These are phyloP conservation scores for Andricus grossulariae DNA, from an alignment of 1,140 invertebrate species.

Conservation along the genomic window DNA sequence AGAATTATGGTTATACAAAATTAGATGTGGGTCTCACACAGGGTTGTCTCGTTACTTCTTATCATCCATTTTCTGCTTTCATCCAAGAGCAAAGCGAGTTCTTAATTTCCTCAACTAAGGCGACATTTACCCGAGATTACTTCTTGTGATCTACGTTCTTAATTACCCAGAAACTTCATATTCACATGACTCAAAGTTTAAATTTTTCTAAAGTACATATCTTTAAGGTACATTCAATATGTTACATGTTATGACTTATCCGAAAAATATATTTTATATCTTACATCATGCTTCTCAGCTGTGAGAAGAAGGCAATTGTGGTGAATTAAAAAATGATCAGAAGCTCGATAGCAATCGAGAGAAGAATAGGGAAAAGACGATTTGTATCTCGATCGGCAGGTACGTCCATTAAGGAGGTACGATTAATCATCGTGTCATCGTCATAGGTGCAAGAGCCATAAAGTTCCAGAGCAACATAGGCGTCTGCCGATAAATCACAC, in stretches of 20 bases:
- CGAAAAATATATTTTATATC: too few relatives aligned
- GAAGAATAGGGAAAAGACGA: background rate
- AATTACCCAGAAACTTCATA: slow-evolving; percentile 47
- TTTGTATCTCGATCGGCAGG: slow-evolving; percentile 18
- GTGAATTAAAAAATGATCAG: background rate
- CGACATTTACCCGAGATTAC: slow-evolving; percentile 41
- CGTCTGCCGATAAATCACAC: slow-evolving; percentile 56
- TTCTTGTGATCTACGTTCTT: slow-evolving; percentile 45
- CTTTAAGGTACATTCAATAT: too few relatives aligned
- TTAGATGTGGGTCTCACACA: background rate
- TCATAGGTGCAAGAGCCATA: slow-evolving; percentile 55
- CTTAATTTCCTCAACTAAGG: slow-evolving; percentile 43
- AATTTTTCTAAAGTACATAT: too few relatives aligned
- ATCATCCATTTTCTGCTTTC: slow-evolving; percentile 40
- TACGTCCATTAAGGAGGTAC: slow-evolving; percentile 33
- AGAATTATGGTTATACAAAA: background rate
- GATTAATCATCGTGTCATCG: slow-evolving; percentile 54
- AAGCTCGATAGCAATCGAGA: slow-evolving; percentile 2
- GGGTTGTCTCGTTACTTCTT: slow-evolving; percentile 7
- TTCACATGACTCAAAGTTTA: background rate
- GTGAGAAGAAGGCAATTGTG: background rate
- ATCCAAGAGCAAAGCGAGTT: slow-evolving; percentile 38
- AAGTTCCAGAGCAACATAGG: slow-evolving; percentile 51
- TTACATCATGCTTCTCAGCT: too few relatives aligned
- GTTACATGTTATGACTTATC: too few relatives aligned